A percentile compares a stretch with the other conserved stretches of the same genome.
Conservation (phyloP, 2,113 vertebrate species). For the Ornithorhynchus anatinus region DNA sequence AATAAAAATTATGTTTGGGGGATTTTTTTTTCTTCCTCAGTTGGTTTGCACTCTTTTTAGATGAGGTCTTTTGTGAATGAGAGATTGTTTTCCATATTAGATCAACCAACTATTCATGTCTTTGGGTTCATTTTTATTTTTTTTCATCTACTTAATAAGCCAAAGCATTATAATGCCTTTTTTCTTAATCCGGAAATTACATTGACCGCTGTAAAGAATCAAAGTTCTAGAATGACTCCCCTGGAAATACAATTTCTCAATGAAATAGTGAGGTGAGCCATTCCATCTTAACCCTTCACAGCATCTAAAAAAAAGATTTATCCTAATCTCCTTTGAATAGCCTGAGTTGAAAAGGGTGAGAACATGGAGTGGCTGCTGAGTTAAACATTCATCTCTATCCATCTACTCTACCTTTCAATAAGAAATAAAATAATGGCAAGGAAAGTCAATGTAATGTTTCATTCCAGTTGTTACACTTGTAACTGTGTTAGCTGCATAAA, state of each 20-base stretch:
- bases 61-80: constrained; percentile 21
- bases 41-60: constrained; percentile 27
- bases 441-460: no score
- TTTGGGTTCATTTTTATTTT: constrained; percentile 26
- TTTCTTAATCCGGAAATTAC: constrained; percentile 41
- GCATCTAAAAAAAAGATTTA: constrained; percentile 53
- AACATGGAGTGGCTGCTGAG: no score
- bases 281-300: constrained; percentile 61
- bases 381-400: no score
- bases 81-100: constrained; percentile 33
- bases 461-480: no score
- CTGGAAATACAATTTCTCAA: constrained; percentile 48
- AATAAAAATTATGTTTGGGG: constrained; percentile 14
- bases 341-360: no score
- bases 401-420: no score
- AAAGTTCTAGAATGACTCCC: constrained; percentile 34
- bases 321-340: constrained; percentile 60
- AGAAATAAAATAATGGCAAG: no score
- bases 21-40: background rate
- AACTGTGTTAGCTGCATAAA: no score
- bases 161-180: constrained; percentile 38
- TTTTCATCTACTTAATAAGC: constrained; percentile 27
- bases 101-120: constrained; percentile 33
- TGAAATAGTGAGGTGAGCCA: constrained; percentile 58
- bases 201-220: constrained; percentile 40